These are phyloP conservation scores for Cerastis leucographa DNA, from an alignment of 2,888 invertebrate genomes.

Conservation along the genomic window DNA sequence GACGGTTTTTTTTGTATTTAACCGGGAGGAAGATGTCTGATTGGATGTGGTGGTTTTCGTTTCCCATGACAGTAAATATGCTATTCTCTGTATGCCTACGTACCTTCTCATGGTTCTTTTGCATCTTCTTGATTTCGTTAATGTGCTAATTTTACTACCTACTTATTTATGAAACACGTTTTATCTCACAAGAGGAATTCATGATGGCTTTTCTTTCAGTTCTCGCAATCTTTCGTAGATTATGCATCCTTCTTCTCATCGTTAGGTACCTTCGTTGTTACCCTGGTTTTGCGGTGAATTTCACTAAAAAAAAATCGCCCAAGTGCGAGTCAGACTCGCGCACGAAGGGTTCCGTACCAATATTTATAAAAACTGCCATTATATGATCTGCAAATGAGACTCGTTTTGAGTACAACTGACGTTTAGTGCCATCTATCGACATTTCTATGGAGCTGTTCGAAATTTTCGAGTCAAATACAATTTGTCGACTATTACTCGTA, in stretches of 20 bases:
- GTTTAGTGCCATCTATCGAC: no score
- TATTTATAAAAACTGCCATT: no score
- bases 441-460: no score
- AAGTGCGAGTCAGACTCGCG: no score
- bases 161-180: background rate
- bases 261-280: background rate
- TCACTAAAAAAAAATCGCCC: no score
- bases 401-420: no score
- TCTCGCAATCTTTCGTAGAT: background rate
- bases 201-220: background rate
- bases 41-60: conserved; percentile 64
- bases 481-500: no score
- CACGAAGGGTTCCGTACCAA: no score
- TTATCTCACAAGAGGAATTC: background rate
- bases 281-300: background rate
- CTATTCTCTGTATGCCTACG: background rate
- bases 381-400: no score
- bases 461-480: no score
- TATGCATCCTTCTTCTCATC: background rate
- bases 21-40: conserved; percentile 57
- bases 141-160: background rate
- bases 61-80: background rate
- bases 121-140: background rate
- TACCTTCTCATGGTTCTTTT: background rate
- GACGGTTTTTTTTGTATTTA: conserved; percentile 80